phyloP scores from a whole-genome alignment of 2,888 invertebrate genomes.

The Pseudeuparius sepicola region DNA sequence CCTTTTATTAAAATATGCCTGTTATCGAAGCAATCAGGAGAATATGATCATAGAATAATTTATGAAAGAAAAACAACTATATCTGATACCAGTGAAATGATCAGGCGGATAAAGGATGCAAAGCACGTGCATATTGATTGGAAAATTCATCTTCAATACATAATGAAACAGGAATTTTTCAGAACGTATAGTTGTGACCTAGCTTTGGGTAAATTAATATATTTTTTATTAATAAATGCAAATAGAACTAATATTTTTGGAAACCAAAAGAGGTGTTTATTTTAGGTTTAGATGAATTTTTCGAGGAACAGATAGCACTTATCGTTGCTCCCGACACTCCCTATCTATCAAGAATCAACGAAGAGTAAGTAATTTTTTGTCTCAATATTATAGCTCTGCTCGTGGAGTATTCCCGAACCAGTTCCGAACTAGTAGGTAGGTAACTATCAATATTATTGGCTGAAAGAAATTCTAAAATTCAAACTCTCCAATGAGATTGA shows the following conservation, averaged over 20 bases:
- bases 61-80: conserved; percentile 38
- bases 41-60: too few species aligned
- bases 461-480: too few species aligned
- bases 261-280: too few species aligned
- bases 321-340: conserved; percentile 67
- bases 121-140: conserved; percentile 73
- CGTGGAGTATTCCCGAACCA: too few species aligned
- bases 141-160: conserved; percentile 63
- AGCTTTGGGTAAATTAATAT: conserved; percentile 49
- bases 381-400: not conserved
- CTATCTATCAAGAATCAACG: conserved; percentile 64
- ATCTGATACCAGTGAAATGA: conserved; percentile 30
- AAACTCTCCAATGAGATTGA: too few species aligned
- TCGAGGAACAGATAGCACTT: conserved; percentile 70
- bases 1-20: too few species aligned
- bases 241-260: too few species aligned
- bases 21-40: too few species aligned
- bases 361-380: conserved; percentile 51
- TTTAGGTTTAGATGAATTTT: conserved; percentile 59
- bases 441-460: too few species aligned
- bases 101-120: conserved; percentile 52
- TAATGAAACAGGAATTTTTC: conserved; percentile 59
- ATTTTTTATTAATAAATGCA: not conserved
- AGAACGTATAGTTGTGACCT: conserved; percentile 64
- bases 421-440: too few species aligned